These are phyloP conservation scores for Heliconius ethilla DNA, from an alignment of 2,888 invertebrate species.

Conservation along the genomic window DNA sequence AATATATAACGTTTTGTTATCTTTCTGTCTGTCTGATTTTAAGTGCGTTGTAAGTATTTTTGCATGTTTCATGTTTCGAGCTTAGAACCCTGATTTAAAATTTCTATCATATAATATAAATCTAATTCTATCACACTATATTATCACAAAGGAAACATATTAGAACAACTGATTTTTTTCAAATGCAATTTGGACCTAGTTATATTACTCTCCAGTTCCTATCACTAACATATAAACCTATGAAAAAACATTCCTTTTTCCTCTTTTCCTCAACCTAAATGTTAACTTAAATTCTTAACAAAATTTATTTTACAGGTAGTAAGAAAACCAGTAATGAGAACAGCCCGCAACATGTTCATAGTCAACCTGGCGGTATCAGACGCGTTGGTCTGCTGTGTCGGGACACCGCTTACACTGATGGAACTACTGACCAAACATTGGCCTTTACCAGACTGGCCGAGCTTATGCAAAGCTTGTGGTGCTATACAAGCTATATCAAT, in stretches of 20 bases:
- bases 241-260: too few relatives aligned
- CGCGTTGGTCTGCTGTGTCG: conserved; percentile 92
- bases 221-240: too few relatives aligned
- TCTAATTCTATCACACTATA: neutral
- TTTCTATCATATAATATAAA: neutral
- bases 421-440: conserved; percentile 93
- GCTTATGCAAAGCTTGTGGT: conserved; percentile 92
- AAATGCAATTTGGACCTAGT: too few relatives aligned
- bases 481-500: conserved; percentile 94
- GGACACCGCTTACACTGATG: conserved; percentile 94
- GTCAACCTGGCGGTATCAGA: conserved; percentile 94
- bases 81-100: neutral
- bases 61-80: neutral
- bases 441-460: conserved; percentile 90
- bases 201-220: too few relatives aligned
- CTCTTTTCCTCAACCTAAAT: too few relatives aligned
- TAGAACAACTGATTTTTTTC: too few relatives aligned
- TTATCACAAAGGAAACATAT: neutral
- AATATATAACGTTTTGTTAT: neutral
- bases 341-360: conserved; percentile 96
- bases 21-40: neutral
- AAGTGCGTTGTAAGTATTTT: neutral
- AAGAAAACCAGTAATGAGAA: conserved; percentile 93
- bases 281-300: too few relatives aligned
- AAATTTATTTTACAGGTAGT: conserved; percentile 81